These are phyloP conservation scores for Heliconius charithonia DNA, from an alignment of 2,888 invertebrate species.

Conservation along the genomic window DNA sequence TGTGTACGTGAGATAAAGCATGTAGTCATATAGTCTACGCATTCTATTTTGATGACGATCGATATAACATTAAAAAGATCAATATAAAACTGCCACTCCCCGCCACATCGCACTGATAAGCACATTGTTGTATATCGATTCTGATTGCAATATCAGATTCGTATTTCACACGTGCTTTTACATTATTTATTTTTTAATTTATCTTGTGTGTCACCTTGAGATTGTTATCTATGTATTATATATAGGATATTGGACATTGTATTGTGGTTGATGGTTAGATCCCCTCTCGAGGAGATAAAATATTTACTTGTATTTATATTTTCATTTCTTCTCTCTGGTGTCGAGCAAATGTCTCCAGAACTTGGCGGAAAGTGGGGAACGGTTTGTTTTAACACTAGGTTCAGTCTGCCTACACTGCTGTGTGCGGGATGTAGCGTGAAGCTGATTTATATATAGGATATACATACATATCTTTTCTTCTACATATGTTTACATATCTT, in stretches of 20 bases:
- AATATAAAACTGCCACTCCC: constrained; percentile 44
- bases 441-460: too few relatives aligned
- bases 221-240: constrained; percentile 2
- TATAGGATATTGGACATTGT: neutral
- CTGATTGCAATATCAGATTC: constrained; percentile 34
- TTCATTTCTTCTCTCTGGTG: too few relatives aligned
- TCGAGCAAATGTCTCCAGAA: too few relatives aligned
- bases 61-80: constrained; percentile 37
- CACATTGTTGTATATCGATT: constrained; percentile 44
- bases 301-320: too few relatives aligned
- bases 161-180: constrained; percentile 24
- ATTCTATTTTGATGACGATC: constrained; percentile 39
- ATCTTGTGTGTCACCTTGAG: constrained; percentile 2
- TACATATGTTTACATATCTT: too few relatives aligned
- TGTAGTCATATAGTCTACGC: constrained; percentile 40
- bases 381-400: too few relatives aligned
- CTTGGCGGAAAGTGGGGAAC: too few relatives aligned
- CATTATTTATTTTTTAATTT: constrained; percentile 9
- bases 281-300: too few relatives aligned
- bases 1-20: constrained; percentile 50
- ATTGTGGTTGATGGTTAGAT: too few relatives aligned
- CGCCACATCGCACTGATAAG: constrained; percentile 41
- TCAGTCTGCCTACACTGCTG: too few relatives aligned
- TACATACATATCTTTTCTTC: neutral
- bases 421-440: too few relatives aligned